Evolutionary conservation across 2,888 invertebrate species (phyloP).

Genomic region (Lomographa bimaculata): DNA sequence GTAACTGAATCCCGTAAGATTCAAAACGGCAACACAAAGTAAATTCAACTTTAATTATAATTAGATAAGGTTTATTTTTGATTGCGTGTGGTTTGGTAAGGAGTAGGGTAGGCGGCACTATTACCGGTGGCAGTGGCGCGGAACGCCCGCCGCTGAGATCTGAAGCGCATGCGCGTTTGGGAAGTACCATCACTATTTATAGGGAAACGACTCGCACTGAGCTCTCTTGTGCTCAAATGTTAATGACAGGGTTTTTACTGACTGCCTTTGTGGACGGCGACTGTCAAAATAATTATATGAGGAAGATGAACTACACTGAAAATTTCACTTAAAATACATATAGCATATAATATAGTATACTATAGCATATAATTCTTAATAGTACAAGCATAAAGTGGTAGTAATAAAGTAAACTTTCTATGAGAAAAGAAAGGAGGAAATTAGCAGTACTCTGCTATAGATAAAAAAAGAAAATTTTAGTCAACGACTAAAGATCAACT

Average conservation of each 20-base stretch:
- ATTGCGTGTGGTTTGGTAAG: constrained; percentile 13
- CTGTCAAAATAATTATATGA: constrained; percentile 12
- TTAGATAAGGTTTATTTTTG: constrained; percentile 12
- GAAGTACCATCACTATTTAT: constrained; percentile 58
- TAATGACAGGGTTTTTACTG: constrained; percentile 28
- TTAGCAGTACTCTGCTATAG: too few species aligned
- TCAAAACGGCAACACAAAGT: not conserved
- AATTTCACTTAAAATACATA: too few species aligned
- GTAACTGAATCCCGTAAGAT: constrained; percentile 8
- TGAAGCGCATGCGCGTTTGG: constrained; percentile 51
- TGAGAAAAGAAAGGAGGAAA: too few species aligned
- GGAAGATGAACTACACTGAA: too few species aligned
- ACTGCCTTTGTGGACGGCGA: constrained; percentile 9
- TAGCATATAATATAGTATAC: too few species aligned
- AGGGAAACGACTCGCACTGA: constrained; percentile 33
- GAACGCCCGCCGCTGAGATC: constrained; percentile 80
- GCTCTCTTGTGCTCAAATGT: constrained; percentile 28
- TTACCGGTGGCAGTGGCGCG: constrained; percentile 67
- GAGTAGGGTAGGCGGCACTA: constrained; percentile 66
- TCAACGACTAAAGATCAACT: too few species aligned
- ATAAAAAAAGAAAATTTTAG: too few species aligned
- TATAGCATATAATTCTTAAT: too few species aligned
- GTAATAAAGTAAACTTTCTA: too few species aligned
- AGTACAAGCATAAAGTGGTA: too few species aligned
- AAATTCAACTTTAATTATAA: constrained; percentile 12